Evolutionary conservation across 2,888 invertebrate species (phyloP).

Genomic region (Chloromyia formosa): DNA sequence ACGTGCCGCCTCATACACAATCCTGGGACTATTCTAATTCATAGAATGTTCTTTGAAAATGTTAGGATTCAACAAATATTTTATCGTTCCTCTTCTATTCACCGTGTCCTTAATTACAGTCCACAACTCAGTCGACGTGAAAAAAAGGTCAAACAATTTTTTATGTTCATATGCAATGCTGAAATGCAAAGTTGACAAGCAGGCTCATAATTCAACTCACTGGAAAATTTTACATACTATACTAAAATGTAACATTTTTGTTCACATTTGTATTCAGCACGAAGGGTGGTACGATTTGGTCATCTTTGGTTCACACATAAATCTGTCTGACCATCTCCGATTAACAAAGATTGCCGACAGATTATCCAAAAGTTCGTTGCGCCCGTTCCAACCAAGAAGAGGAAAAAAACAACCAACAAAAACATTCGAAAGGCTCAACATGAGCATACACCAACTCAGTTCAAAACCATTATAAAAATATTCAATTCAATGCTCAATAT

Average conservation of each 20-base stretch:
- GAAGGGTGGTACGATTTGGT: conserved; percentile 22
- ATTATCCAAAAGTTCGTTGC: conserved; percentile 37
- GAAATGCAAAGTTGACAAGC: too few relatives aligned
- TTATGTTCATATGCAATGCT: too few relatives aligned
- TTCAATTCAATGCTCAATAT: conserved; percentile 27
- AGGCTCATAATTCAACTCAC: background rate
- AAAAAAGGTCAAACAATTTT: too few relatives aligned
- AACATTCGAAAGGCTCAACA: background rate
- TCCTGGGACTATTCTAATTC: too few relatives aligned
- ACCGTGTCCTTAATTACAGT: too few relatives aligned
- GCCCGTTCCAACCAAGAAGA: background rate
- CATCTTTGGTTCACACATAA: conserved; percentile 30
- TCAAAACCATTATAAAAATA: conserved; percentile 37
- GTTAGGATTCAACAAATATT: too few relatives aligned
- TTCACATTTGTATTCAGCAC: conserved; percentile 8
- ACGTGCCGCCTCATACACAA: too few relatives aligned
- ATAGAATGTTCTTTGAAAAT: too few relatives aligned
- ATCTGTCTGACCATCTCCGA: conserved; percentile 47
- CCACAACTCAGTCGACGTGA: too few relatives aligned
- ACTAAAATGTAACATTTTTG: background rate
- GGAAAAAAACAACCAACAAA: background rate
- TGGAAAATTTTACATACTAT: conserved; percentile 14
- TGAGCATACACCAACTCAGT: conserved; percentile 7
- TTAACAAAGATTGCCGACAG: conserved; percentile 49
- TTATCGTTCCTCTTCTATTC: too few relatives aligned